These are phyloP conservation scores for Macrosoma leucophasiata DNA, from an alignment of 2,888 invertebrate genomes.

Conservation along the genomic window DNA sequence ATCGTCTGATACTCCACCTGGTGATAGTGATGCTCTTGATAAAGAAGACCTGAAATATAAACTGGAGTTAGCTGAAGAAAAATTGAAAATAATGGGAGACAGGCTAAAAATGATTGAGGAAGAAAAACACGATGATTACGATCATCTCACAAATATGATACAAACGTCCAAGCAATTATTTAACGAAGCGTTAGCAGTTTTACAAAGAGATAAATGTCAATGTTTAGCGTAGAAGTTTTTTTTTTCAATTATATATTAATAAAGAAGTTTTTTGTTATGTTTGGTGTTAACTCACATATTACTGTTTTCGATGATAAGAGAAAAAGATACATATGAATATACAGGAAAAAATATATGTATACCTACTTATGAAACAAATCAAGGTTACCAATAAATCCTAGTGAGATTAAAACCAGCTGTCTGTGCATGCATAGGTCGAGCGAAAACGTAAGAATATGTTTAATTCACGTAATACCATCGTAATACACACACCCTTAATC, in stretches of 20 bases:
- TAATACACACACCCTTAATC: no score
- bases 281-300: no score
- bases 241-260: constrained; percentile 2
- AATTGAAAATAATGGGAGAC: constrained; percentile 78
- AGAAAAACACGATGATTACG: constrained; percentile 77
- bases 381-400: no score
- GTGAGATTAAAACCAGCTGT: no score
- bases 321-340: no score
- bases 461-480: no score
- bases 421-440: no score
- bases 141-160: constrained; percentile 72
- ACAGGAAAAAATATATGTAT: no score
- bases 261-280: constrained; percentile 2
- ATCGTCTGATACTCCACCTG: constrained; percentile 39
- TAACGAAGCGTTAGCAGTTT: constrained; percentile 65
- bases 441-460: no score
- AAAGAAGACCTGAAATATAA: constrained; percentile 61
- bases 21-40: constrained; percentile 46
- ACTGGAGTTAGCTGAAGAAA: constrained; percentile 79
- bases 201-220: constrained; percentile 60
- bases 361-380: no score
- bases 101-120: constrained; percentile 78
- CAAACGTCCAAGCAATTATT: constrained; percentile 75
- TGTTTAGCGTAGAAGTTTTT: constrained; percentile 39
- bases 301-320: no score